A percentile compares a stretch with the other conserved stretches of the same genome.
Evolutionary conservation across 2,797 vertebrate genomes (phyloP).

Genomic region (Gymnopithys bicolor): DNA sequence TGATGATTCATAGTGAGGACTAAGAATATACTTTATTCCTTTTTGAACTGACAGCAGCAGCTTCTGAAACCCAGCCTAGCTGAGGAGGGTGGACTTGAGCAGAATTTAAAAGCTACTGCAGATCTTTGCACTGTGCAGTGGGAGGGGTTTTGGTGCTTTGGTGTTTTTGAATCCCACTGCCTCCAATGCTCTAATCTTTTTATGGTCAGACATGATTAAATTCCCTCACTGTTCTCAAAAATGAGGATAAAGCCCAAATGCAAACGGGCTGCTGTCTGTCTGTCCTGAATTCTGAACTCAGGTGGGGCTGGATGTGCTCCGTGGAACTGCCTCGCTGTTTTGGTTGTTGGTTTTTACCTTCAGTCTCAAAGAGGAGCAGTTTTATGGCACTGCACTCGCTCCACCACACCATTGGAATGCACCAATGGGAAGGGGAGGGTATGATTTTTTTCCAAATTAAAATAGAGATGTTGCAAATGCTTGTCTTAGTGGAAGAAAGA

Average conservation of each 20-base stretch:
- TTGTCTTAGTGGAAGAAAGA: neutral
- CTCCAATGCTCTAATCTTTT: neutral
- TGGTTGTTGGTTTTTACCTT: neutral
- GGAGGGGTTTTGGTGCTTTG: neutral
- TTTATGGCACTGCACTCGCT: neutral
- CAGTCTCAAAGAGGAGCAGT: neutral
- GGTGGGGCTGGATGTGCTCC: neutral
- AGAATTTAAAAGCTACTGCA: constrained; percentile 12
- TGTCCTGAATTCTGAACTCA: neutral
- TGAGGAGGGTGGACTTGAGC: neutral
- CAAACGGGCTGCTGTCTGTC: neutral
- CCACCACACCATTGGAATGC: neutral
- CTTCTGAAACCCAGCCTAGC: neutral
- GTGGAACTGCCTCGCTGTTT: neutral
- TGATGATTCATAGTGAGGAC: constrained; percentile 3
- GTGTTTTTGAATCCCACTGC: neutral
- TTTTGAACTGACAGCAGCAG: neutral
- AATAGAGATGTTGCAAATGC: neutral
- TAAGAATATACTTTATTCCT: neutral
- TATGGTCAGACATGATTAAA: neutral
- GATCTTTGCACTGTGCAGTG: neutral
- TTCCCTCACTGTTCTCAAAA: neutral
- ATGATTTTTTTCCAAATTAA: neutral
- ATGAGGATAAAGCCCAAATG: neutral
- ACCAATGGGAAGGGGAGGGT: neutral